phyloP scores from a whole-genome alignment of 2,888 invertebrate species.

The Lordiphosa fenestrarum region DNA sequence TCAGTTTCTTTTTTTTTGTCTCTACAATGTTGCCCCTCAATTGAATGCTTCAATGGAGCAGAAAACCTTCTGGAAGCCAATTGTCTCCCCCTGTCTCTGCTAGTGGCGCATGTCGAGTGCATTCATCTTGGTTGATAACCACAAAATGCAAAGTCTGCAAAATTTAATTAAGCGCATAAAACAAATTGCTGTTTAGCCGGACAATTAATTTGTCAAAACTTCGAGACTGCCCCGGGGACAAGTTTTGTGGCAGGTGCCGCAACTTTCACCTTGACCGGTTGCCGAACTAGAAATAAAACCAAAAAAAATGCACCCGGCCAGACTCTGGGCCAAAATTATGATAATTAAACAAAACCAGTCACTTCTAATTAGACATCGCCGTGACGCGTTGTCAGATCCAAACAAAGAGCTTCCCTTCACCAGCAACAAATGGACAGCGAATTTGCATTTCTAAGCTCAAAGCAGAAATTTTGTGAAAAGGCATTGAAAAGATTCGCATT shows the following conservation, averaged over 20 bases:
- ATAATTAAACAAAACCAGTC: conserved; percentile 40
- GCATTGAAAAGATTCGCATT: conserved; percentile 49
- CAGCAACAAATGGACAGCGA: conserved; percentile 20
- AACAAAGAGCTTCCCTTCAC: conserved; percentile 74
- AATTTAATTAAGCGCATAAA: conserved; percentile 51
- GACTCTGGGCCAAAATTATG: conserved; percentile 37
- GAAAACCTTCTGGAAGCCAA: conserved; percentile 61
- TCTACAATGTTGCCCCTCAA: conserved; percentile 41
- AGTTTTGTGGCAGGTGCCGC: conserved; percentile 56
- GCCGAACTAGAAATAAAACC: conserved; percentile 34
- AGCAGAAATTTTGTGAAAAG: conserved; percentile 42
- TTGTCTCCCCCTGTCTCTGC: conserved; percentile 9
- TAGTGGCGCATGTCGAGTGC: conserved; percentile 48
- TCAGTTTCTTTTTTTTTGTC: conserved; percentile 7
- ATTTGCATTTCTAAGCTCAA: conserved; percentile 68
- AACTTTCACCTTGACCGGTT: conserved; percentile 78
- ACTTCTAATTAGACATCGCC: conserved; percentile 50
- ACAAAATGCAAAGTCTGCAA: conserved; percentile 27
- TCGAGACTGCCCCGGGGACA: conserved; percentile 6
- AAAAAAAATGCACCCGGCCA: conserved; percentile 37
- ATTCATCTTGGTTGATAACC: conserved; percentile 47
- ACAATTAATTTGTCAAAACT: conserved; percentile 73
- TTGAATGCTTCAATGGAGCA: conserved; percentile 79
- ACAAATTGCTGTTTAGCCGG: conserved; percentile 60
- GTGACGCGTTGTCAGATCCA: conserved; percentile 27